Evolutionary conservation across 2,888 invertebrate genomes (phyloP).

Genomic region (Cerastis rubricosa): DNA sequence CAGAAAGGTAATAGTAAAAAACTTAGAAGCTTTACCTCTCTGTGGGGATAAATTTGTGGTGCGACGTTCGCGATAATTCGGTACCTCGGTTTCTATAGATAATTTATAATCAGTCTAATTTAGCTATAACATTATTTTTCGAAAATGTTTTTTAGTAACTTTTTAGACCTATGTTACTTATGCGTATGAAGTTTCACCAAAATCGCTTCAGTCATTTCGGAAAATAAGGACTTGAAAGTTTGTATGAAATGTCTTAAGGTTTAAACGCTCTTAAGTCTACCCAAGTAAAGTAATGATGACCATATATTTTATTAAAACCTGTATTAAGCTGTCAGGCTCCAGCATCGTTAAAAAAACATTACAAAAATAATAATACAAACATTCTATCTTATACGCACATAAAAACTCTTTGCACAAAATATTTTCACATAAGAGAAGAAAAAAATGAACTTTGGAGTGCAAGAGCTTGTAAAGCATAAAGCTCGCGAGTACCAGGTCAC

Average conservation of each 20-base stretch:
- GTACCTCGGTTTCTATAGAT: too few relatives aligned
- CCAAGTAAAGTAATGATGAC: background rate
- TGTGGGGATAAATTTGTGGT: background rate
- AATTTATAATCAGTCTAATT: too few relatives aligned
- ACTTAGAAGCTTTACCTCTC: background rate
- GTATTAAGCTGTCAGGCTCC: background rate
- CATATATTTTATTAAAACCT: background rate
- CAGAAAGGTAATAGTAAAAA: background rate
- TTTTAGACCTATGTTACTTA: too few relatives aligned
- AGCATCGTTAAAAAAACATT: background rate
- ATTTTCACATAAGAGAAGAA: background rate
- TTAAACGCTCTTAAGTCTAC: too few relatives aligned
- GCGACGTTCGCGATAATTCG: background rate
- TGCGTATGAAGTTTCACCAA: too few relatives aligned
- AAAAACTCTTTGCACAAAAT: background rate
- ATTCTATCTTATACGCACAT: background rate
- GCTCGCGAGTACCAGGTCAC: slow-evolving; percentile 12
- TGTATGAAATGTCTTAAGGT: too few relatives aligned
- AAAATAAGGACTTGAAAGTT: too few relatives aligned
- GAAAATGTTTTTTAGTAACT: too few relatives aligned
- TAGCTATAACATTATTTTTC: too few relatives aligned
- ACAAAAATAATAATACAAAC: background rate
- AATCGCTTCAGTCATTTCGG: too few relatives aligned
- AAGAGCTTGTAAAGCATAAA: slow-evolving; percentile 13
- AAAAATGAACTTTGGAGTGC: background rate